Conservation (phyloP, 2,113 vertebrate genomes). For the Lagopus leucura region DNA sequence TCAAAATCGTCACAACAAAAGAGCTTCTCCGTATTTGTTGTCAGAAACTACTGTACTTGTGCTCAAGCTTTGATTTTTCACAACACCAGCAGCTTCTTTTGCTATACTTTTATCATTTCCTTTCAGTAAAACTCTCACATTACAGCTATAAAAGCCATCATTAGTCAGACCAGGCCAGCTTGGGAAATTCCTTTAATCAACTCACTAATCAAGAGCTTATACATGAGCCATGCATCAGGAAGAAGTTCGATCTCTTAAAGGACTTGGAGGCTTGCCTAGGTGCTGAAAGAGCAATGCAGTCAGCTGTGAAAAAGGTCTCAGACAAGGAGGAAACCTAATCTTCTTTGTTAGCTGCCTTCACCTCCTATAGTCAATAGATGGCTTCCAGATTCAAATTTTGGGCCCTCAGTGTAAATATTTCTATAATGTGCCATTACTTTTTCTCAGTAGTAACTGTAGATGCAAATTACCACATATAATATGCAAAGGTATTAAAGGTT, state of each 20-base stretch:
- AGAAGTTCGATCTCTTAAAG: background rate
- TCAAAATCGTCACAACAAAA: background rate
- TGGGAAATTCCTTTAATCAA: slow-evolving; percentile 6
- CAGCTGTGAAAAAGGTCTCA: background rate
- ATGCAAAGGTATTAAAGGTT: background rate
- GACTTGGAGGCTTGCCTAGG: background rate
- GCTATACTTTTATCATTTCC: background rate
- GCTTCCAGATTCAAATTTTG: background rate
- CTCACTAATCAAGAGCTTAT: background rate
- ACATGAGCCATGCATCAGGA: background rate
- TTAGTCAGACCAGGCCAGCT: background rate
- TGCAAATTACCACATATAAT: background rate
- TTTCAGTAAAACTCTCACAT: slow-evolving; percentile 23
- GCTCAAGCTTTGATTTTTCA: background rate
- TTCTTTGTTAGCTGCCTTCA: background rate
- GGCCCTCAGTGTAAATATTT: background rate
- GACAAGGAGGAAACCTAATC: background rate
- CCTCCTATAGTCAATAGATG: background rate
- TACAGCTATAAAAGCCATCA: background rate
- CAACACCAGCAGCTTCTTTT: background rate
- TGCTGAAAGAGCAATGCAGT: background rate
- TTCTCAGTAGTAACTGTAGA: background rate
- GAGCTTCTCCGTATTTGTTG: background rate
- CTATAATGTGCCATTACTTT: background rate
- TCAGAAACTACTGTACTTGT: background rate